Evolutionary conservation across 2,113 vertebrate species (phyloP).

Genomic region (Salvelinus namaycush): DNA sequence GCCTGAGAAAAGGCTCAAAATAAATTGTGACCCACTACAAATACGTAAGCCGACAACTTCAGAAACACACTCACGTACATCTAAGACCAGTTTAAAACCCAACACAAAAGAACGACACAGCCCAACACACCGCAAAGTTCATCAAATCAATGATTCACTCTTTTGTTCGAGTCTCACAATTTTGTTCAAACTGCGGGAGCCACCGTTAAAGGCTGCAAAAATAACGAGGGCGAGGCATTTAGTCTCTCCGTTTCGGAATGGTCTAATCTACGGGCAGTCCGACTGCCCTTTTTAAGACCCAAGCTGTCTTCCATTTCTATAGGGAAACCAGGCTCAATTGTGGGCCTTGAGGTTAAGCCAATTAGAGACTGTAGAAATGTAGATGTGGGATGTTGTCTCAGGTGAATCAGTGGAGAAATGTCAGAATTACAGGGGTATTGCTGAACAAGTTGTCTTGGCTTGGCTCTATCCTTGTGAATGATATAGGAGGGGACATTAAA

Average conservation of each 20-base stretch:
- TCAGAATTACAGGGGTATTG: slow-evolving; percentile 13
- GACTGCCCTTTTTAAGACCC: slow-evolving; percentile 32
- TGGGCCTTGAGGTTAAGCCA: slow-evolving; percentile 50
- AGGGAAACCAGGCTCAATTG: slow-evolving; percentile 20
- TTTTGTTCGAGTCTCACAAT: slow-evolving; percentile 27
- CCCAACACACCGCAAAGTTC: slow-evolving; percentile 35
- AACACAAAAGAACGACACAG: slow-evolving; percentile 17
- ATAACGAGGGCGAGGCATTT: slow-evolving; percentile 25
- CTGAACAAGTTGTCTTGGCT: slow-evolving; percentile 21
- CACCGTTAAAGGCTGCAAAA: slow-evolving; percentile 20
- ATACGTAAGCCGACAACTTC: not conserved
- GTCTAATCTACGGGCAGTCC: slow-evolving; percentile 28
- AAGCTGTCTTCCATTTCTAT: slow-evolving; percentile 45
- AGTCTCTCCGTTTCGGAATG: slow-evolving; percentile 32
- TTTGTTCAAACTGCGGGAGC: slow-evolving; percentile 16
- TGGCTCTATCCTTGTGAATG: slow-evolving; percentile 29
- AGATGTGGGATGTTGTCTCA: slow-evolving; percentile 40
- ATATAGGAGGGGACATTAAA: not conserved
- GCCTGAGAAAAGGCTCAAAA: no score
- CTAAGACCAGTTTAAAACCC: not conserved
- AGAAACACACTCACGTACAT: not conserved
- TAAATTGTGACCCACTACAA: no score
- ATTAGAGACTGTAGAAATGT: slow-evolving; percentile 49
- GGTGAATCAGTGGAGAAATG: slow-evolving; percentile 33
- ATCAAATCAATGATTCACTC: slow-evolving; percentile 42